Evolutionary conservation across 2,888 invertebrate species (phyloP), one percentile per base, ranked within the genome.

Genomic region (Drosophila meridiana): DNA sequence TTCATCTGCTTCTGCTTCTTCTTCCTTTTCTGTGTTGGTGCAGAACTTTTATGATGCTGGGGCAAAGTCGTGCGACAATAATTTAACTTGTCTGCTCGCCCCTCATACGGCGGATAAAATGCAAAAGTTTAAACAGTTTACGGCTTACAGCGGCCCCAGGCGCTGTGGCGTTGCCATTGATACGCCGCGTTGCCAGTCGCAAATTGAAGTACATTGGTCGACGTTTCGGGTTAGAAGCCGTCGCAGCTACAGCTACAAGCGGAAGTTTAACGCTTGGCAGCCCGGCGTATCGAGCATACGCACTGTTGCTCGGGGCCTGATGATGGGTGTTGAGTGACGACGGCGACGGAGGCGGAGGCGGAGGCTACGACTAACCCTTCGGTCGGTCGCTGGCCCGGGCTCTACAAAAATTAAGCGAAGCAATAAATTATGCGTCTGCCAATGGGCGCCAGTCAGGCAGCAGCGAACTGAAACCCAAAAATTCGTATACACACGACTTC

Each of bases 371-470:
- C 50, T 42, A 69, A 77, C 73, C 77, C 73, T 77, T 77, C 63
- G 62, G 6, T 45, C 56, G 38, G 9, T 42, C 42, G 43, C n/a
- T 42, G 61, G 50, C 60, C 59, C 28, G 68, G 61, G 56, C 63
- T 60, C 73, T 65, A 70, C 78, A 80, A 87, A 84, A 87, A 84
- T 85, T 87, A 84, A 85, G 80, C 84, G 84, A 84, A 82, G 80
- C 80, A 73, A 84, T 85, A 87, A 87, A 87, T 87, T 80, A 87
- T 78, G 75, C 76, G 63, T 56, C 80, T 73, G 83, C 74, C 87
- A 70, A 82, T 84, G 76, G 75, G 78, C 77, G 77, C 64, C 76
- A 76, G 48, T 64, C 63, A 73, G 64, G 58, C 76, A 68, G 68
- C 53, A 76, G 61, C 56, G 40, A 47, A 34, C 8, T 26, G 53